Percentiles rank a stretch among this genome's conserved stretches.
phyloP scores from a whole-genome alignment of 2,113 vertebrate genomes.

The Corydoras sp. region DNA sequence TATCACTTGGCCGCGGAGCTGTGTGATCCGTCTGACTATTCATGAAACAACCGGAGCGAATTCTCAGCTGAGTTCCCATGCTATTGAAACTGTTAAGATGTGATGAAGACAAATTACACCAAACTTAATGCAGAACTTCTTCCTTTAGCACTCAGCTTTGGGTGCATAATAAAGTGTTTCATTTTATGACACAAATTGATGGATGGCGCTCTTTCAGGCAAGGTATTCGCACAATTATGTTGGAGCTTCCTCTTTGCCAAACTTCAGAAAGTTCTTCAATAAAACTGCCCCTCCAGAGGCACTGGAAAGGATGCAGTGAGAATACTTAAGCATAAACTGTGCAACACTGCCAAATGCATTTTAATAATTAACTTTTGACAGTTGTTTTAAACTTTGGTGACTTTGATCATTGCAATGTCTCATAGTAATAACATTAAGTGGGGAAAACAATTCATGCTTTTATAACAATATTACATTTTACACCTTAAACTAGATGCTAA shows the following conservation, averaged over 20 bases:
- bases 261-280: conserved; percentile 7
- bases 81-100: conserved; percentile 5
- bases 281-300: neutral
- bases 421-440: too few species aligned
- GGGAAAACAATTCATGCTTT: too few species aligned
- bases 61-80: neutral
- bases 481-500: too few species aligned
- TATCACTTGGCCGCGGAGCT: neutral
- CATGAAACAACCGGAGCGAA: neutral
- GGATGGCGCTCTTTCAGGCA: conserved; percentile 39
- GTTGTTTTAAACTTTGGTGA: too few species aligned
- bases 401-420: too few species aligned
- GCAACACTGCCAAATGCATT: neutral
- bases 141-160: conserved; percentile 23
- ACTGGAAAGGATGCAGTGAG: neutral
- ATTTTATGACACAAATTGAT: conserved; percentile 41
- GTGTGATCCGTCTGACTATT: conserved; percentile 18
- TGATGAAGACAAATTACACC: conserved; percentile 44
- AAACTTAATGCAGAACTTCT: conserved; percentile 22
- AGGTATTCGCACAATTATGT: conserved; percentile 39
- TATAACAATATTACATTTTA: too few species aligned
- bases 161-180: conserved; percentile 29
- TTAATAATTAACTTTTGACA: neutral
- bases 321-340: neutral
- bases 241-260: conserved; percentile 24